Conservation (phyloP, 64 coral and sea anemone genomes). For the Dendrophyllia cribrosa region DNA sequence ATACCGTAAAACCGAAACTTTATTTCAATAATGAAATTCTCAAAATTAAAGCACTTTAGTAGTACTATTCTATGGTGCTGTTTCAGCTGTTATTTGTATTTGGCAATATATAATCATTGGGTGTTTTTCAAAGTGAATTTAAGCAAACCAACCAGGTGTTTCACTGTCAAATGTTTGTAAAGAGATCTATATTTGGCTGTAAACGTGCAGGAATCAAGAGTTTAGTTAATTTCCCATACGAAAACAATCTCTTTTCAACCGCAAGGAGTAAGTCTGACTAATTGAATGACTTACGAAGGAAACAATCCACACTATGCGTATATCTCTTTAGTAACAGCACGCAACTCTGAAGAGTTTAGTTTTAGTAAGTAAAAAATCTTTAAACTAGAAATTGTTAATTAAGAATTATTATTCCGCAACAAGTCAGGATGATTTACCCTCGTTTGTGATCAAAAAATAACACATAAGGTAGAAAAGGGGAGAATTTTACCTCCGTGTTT, state of each 20-base stretch:
- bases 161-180: too few relatives aligned
- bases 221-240: not conserved
- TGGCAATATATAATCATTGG: too few relatives aligned
- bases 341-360: not conserved
- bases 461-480: not conserved
- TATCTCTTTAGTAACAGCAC: constrained; percentile 31
- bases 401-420: not conserved
- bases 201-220: constrained; percentile 5
- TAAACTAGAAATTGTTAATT: not conserved
- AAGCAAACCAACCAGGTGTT: too few relatives aligned
- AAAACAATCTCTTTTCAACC: not conserved
- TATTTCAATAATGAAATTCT: too few relatives aligned
- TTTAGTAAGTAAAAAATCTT: not conserved
- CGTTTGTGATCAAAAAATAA: not conserved
- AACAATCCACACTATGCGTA: constrained; percentile 22
- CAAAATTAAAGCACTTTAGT: too few relatives aligned
- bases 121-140: not conserved
- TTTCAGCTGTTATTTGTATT: too few relatives aligned
- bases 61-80: too few relatives aligned
- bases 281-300: constrained; percentile 2
- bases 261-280: not conserved
- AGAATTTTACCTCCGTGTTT: not conserved
- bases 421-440: too few relatives aligned
- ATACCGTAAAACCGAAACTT: too few relatives aligned
- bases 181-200: not conserved